Conservation (phyloP, 1,140 invertebrate genomes). For the Pseudomyrmex pallidus region DNA sequence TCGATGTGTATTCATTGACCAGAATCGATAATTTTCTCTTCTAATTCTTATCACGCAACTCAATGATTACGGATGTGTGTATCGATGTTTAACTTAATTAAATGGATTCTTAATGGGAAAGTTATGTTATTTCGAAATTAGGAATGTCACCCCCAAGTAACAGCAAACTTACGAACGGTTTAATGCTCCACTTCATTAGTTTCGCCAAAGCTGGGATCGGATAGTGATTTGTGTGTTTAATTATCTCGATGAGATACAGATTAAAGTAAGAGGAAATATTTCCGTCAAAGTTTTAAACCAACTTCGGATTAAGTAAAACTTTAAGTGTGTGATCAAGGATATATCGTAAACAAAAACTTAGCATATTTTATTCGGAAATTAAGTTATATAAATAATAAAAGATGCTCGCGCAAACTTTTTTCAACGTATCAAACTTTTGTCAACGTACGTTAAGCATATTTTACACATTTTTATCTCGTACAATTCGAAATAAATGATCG, state of each 20-base stretch:
- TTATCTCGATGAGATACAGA: slow-evolving; percentile 39
- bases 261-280: slow-evolving; percentile 14
- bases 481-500: background rate
- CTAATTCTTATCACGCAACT: background rate
- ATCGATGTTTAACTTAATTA: slow-evolving; percentile 67
- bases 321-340: no score
- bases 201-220: slow-evolving; percentile 1
- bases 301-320: slow-evolving; percentile 9
- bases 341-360: no score
- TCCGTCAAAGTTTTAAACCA: background rate
- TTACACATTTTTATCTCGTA: background rate
- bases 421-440: no score
- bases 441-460: no score
- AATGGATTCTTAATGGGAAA: slow-evolving; percentile 68
- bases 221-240: slow-evolving; percentile 58
- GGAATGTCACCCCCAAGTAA: slow-evolving; percentile 33
- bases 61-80: background rate
- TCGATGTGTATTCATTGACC: background rate
- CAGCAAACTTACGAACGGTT: slow-evolving; percentile 58
- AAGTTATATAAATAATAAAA: no score
- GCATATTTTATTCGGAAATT: no score
- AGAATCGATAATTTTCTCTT: background rate
- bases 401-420: no score
- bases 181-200: slow-evolving; percentile 57
- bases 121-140: slow-evolving; percentile 65